phyloP scores from a whole-genome alignment of 2,797 vertebrate genomes.

The Tiaroga cobitis region DNA sequence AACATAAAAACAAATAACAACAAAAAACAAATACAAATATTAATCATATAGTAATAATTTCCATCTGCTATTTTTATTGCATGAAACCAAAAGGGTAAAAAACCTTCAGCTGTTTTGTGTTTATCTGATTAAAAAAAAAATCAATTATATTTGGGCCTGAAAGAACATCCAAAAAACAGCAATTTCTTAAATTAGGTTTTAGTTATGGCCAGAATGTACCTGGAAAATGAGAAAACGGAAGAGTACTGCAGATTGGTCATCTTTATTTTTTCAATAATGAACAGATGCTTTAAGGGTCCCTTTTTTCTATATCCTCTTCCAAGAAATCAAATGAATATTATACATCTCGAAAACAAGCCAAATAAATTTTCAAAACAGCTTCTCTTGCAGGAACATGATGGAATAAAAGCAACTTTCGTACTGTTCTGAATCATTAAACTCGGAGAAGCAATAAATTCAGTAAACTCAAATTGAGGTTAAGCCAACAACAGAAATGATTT shows the following conservation, averaged over 20 bases:
- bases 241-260: not conserved
- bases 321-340: conserved; percentile 43
- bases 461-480: conserved; percentile 38
- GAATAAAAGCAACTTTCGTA: conserved; percentile 29
- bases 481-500: conserved; percentile 1
- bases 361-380: conserved; percentile 11
- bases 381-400: conserved; percentile 7
- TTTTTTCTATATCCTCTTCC: conserved; percentile 37
- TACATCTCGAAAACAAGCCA: conserved; percentile 24
- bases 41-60: not conserved
- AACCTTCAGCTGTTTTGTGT: not conserved
- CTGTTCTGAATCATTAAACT: conserved; percentile 42
- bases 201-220: not conserved
- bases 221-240: not conserved
- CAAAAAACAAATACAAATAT: no score
- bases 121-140: not conserved
- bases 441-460: conserved; percentile 33
- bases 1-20: not conserved
- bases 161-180: not conserved
- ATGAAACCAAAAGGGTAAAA: not conserved
- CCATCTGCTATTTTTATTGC: not conserved
- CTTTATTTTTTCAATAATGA: conserved; percentile 30
- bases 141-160: not conserved
- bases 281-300: conserved; percentile 12
- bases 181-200: not conserved